Percentiles rank a stretch among this genome's conserved stretches.
Evolutionary conservation across 2,888 invertebrate genomes (phyloP).

Genomic region (Bombylius discolor): DNA sequence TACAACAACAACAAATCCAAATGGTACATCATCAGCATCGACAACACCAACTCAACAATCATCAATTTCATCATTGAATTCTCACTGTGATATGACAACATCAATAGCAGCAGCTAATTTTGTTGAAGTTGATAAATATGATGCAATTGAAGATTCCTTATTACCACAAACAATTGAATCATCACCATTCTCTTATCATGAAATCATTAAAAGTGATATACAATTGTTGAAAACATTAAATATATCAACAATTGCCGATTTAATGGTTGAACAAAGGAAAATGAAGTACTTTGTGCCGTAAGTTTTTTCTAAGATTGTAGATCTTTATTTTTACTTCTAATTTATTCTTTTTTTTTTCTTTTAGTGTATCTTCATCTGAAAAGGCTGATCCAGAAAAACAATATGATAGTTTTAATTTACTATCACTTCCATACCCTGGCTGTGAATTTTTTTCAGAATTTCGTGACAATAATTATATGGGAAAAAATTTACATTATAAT

Average conservation of each 20-base stretch:
- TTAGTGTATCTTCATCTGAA: slow-evolving; percentile 67
- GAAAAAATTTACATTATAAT: slow-evolving; percentile 53
- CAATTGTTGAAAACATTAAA: slow-evolving; percentile 53
- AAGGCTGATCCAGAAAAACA: slow-evolving; percentile 67
- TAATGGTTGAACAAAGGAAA: slow-evolving; percentile 77
- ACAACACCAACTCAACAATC: background rate
- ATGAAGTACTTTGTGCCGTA: slow-evolving; percentile 69
- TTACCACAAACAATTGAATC: slow-evolving; percentile 18
- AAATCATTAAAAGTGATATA: slow-evolving; percentile 44
- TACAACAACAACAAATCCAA: slow-evolving; percentile 8
- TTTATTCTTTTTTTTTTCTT: slow-evolving; percentile 18
- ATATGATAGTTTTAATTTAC: slow-evolving; percentile 57
- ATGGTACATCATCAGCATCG: background rate
- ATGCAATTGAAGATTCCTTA: slow-evolving; percentile 27
- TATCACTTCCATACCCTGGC: slow-evolving; percentile 68
- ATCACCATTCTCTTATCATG: slow-evolving; percentile 28
- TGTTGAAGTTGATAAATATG: slow-evolving; percentile 25
- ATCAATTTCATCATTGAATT: no score
- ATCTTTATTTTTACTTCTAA: background rate
- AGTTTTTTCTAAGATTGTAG: slow-evolving; percentile 28
- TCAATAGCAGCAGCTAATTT: background rate
- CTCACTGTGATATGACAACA: no score
- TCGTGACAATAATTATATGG: slow-evolving; percentile 55
- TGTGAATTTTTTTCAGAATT: slow-evolving; percentile 71
- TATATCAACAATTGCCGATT: slow-evolving; percentile 61